These are phyloP conservation scores for Mirounga angustirostris DNA, from an alignment of 2,113 vertebrate species.

Conservation along the genomic window DNA sequence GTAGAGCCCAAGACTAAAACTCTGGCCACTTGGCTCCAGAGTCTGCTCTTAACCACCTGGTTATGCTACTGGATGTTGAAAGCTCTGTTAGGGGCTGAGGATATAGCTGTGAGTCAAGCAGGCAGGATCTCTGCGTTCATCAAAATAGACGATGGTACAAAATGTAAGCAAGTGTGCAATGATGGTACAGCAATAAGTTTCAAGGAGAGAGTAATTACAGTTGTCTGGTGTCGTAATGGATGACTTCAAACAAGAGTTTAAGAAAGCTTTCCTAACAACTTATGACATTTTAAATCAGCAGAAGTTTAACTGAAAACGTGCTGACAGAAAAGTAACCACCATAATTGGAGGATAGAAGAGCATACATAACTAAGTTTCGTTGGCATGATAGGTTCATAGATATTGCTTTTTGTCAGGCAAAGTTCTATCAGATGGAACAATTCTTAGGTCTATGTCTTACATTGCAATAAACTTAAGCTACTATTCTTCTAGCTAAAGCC, in stretches of 20 bases:
- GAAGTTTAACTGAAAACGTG: not conserved
- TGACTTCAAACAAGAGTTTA: not conserved
- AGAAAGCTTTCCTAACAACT: not conserved
- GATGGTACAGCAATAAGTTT: not conserved
- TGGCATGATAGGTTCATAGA: not conserved
- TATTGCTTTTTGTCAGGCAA: not conserved
- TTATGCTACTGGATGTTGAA: not conserved
- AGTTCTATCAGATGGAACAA: not conserved
- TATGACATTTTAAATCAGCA: not conserved
- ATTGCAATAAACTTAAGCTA: not conserved
- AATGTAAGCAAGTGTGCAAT: not conserved
- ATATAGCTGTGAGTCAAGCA: not conserved
- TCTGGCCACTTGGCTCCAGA: not conserved
- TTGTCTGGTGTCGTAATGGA: not conserved
- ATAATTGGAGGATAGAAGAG: not conserved
- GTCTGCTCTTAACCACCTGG: not conserved
- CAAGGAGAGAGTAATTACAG: not conserved
- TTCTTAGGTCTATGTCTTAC: not conserved
- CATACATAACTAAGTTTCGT: not conserved
- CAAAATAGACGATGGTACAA: not conserved
- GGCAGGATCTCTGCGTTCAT: not conserved
- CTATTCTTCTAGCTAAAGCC: constrained; percentile 22
- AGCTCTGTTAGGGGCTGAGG: not conserved
- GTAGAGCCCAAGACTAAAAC: not conserved
- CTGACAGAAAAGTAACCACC: not conserved